phyloP scores from a whole-genome alignment of 2,797 vertebrate genomes.

The Distichodus sexfasciatus region DNA sequence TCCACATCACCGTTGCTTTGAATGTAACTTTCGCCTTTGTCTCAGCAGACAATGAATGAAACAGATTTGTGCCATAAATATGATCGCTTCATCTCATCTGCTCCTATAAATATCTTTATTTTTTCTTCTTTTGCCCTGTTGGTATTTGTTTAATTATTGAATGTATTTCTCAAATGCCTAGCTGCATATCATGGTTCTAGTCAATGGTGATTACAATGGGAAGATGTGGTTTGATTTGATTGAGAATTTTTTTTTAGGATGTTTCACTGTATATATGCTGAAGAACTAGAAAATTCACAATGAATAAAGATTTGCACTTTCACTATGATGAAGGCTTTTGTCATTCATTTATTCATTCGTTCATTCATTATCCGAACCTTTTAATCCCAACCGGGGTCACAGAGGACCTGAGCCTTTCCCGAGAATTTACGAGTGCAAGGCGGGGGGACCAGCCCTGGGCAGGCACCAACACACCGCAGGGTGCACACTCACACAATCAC shows the following conservation, averaged over 20 bases:
- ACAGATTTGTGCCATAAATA: slow-evolving; percentile 64
- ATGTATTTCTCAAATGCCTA: slow-evolving; percentile 66
- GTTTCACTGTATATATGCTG: slow-evolving; percentile 77
- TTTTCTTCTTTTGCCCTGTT: slow-evolving; percentile 42
- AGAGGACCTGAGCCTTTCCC: too few relatives aligned
- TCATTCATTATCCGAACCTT: neutral
- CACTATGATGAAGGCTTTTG: slow-evolving; percentile 42
- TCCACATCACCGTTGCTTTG: slow-evolving; percentile 38
- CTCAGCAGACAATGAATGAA: slow-evolving; percentile 26
- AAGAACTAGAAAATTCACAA: slow-evolving; percentile 59
- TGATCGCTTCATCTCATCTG: slow-evolving; percentile 47
- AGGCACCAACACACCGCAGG: too few relatives aligned
- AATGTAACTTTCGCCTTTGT: slow-evolving; percentile 41
- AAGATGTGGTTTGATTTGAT: slow-evolving; percentile 46
- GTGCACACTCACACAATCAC: too few relatives aligned
- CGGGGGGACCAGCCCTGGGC: too few relatives aligned
- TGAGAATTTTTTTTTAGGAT: slow-evolving; percentile 60
- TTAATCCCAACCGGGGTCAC: neutral
- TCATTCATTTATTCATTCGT: slow-evolving; percentile 29
- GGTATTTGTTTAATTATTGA: slow-evolving; percentile 67
- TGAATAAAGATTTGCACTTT: slow-evolving; percentile 85
- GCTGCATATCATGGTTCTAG: slow-evolving; percentile 45
- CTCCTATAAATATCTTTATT: slow-evolving; percentile 54
- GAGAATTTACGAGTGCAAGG: too few relatives aligned
- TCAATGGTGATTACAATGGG: slow-evolving; percentile 40